Conservation (phyloP, 2,888 invertebrate genomes). For the Ommatoiulus sabulosus region DNA sequence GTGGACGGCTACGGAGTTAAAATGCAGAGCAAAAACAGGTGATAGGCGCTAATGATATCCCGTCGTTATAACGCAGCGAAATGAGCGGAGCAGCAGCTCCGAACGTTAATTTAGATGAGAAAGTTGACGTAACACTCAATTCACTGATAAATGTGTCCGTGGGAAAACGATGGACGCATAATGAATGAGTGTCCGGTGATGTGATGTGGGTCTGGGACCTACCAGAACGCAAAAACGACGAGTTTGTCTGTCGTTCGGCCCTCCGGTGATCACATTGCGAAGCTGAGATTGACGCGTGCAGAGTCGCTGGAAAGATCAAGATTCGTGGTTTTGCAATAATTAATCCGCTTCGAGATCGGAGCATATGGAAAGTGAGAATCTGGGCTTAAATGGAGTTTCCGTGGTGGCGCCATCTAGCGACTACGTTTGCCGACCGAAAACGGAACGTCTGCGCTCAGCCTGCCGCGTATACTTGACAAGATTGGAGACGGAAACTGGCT, state of each 20-base stretch:
- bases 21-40: background rate
- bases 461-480: too few relatives aligned
- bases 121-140: background rate
- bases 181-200: background rate
- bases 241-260: background rate
- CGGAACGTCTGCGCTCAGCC: too few relatives aligned
- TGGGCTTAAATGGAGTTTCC: too few relatives aligned
- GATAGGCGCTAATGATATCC: conserved; percentile 8
- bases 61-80: background rate
- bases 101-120: background rate
- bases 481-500: too few relatives aligned
- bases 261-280: background rate
- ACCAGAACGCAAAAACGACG: background rate
- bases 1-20: background rate
- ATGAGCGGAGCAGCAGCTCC: background rate
- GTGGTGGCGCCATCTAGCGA: too few relatives aligned
- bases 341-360: background rate
- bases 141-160: conserved; percentile 1
- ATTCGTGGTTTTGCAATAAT: background rate
- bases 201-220: background rate
- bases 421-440: too few relatives aligned
- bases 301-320: too few relatives aligned
- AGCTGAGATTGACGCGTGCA: background rate
- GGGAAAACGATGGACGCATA: conserved; percentile 1
- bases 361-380: background rate